Conservation (phyloP, 2,797 vertebrate species). For the Lepilemur septentrionalis region DNA sequence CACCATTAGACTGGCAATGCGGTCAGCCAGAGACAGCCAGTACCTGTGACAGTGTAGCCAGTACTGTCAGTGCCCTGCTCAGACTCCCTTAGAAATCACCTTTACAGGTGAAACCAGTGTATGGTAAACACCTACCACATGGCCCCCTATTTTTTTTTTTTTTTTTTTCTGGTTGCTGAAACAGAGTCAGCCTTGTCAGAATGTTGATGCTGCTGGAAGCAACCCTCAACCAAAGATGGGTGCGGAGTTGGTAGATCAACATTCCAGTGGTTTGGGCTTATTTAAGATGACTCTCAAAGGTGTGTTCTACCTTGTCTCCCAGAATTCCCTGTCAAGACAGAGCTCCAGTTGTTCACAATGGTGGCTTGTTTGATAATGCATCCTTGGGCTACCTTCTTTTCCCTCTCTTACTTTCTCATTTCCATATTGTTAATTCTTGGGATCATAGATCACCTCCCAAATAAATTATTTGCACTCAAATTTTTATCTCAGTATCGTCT, state of each 20-base stretch:
- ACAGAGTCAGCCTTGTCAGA: background rate
- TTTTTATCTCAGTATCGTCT: background rate
- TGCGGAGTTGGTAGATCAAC: fast-evolving
- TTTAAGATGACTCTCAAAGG: background rate
- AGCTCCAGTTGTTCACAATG: background rate
- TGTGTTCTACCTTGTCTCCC: background rate
- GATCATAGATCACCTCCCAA: background rate
- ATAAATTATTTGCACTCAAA: background rate
- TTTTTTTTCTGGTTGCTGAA: background rate
- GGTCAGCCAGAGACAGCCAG: background rate
- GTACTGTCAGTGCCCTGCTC: fast-evolving
- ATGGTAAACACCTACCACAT: fast-evolving
- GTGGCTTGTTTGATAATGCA: background rate
- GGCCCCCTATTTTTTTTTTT: too few relatives aligned
- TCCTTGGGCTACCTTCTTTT: too few relatives aligned
- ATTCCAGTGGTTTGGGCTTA: background rate
- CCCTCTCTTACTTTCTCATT: background rate
- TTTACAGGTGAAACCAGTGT: fast-evolving
- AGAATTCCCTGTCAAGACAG: background rate
- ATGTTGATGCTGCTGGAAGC: fast-evolving
- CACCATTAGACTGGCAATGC: fast-evolving
- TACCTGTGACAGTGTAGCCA: fast-evolving
- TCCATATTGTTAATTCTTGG: background rate
- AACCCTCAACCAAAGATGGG: background rate
- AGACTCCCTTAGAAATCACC: background rate